Evolutionary conservation across 2,113 vertebrate genomes (phyloP), one percentile per base, ranked within the genome.

Genomic region (Mustelus asterias): DNA sequence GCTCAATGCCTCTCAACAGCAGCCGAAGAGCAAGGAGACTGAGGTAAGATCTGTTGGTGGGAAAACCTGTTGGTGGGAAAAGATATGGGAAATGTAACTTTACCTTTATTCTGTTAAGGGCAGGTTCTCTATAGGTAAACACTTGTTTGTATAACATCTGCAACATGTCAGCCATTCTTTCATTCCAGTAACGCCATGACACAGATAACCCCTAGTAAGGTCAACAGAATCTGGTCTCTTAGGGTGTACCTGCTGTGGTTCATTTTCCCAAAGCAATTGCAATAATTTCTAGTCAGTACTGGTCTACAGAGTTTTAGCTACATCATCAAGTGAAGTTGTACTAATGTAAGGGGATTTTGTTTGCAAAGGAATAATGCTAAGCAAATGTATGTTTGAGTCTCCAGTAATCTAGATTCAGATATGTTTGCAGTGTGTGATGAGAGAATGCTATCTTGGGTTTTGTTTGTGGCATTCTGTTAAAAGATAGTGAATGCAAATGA

Each of bases 1-100:
- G 72, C 96, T 97, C 96, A 98, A 98, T 97, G 98, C 97, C 70
- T 97, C 97, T 96, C 97, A 96, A 96, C 96, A 97, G 1, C 96
- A 97, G 97, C 96, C 95, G 96, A 96, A 96, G 93, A 96, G 96
- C 88, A 98, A 97, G 86, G 97, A 97, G 96, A 95, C 95, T 22
- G 97, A 98, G 98, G 99, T 99, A 97, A 96, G 95, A 1, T 94
- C 96, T 96, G 69, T n/a, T n/a, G n/a, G n/a, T n/a, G n/a, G n/a
- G n/a, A n/a, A 95, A 33, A 72, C 11, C 2, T 94, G 67, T 48
- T 48, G 41, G 13, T 95, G 41, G 22, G 93, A 72, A 37, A 29
- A 72, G 8, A 7, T 54, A 24, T 95, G 13, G 67, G 29, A 94
- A 72, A 72, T 54, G 10, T 33, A 72, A 54, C 41, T 18, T 72